Evolutionary conservation across 2,113 vertebrate genomes (phyloP), one percentile per base, ranked within the genome.

Genomic region (Taurulus bubalis): DNA sequence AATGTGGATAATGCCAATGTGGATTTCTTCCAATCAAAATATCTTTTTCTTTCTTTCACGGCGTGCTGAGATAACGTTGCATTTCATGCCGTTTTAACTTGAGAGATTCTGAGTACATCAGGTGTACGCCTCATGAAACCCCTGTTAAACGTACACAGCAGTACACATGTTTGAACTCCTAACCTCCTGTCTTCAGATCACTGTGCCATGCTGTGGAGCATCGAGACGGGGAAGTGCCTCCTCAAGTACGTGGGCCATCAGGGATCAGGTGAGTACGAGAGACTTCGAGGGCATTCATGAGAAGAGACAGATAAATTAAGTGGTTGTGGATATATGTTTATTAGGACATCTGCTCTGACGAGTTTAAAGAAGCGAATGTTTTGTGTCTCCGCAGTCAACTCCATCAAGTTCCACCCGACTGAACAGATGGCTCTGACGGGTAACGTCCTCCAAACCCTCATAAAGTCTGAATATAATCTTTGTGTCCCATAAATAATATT

Each of bases 381-480:
- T 0, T 28, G 14, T 71, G 32, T 87, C 34, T 85, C 80, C 82
- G 4, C 95, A 99, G 98, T 99, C 59, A 99, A 99, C 95, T 99
- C 98, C 80, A 97, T 99, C 91, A 99, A 99, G 91, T 99, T 99
- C 88, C 98, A 99, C 92, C 98, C 98, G 26, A 95, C 97, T 28
- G 98, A 99, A 51, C 98, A 99, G 93, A 96, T 98, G 90, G 97
- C 97, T 85, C 96, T 99, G 59, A 99, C 98, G 93, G 98, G 98
- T 98, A 75, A 84, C 40, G 12, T 42, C 40, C 40, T 42, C 11
- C 40, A 42, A 14, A 32, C 30, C 30, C 30, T 32, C 30, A 20
- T 49, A 6, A 49, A 20, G 16, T 49, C 47, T 49, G 47, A 49
- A 51, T 20, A 8, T 20, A 8, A 51, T 51, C 16, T 49, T 49